phyloP scores from a whole-genome alignment of 2,797 vertebrate species.

The Lutjanus campechanus region DNA sequence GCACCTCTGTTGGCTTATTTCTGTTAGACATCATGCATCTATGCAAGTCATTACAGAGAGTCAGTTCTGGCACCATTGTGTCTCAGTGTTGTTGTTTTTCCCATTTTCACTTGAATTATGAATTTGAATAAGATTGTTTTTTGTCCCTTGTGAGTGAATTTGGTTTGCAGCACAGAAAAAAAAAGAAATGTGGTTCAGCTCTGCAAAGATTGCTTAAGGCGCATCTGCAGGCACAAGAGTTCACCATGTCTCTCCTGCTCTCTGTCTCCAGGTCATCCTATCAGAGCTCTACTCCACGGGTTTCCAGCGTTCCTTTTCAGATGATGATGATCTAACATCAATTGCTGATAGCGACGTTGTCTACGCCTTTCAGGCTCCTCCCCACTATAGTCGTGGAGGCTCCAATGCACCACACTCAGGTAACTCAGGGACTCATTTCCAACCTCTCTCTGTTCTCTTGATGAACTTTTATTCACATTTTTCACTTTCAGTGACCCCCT shows the following conservation, averaged over 20 bases:
- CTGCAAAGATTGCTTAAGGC: not conserved
- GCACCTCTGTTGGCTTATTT: not conserved
- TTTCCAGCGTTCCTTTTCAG: constrained; percentile 91
- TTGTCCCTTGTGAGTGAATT: constrained; percentile 3
- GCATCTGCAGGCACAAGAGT: not conserved
- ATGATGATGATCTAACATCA: constrained; percentile 89
- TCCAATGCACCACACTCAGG: constrained; percentile 82
- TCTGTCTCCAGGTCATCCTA: constrained; percentile 88
- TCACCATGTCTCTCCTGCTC: not conserved
- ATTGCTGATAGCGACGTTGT: constrained; percentile 89
- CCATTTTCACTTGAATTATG: not conserved
- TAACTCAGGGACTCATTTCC: constrained; percentile 62
- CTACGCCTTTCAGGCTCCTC: constrained; percentile 92
- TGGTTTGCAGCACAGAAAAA: constrained; percentile 7
- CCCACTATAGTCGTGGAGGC: constrained; percentile 70
- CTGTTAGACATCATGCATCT: not conserved
- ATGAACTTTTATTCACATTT: constrained; percentile 23
- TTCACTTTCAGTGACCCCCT: not conserved
- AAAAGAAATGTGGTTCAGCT: constrained; percentile 1
- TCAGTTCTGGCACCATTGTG: not conserved
- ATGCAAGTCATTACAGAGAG: not conserved
- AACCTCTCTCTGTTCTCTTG: constrained; percentile 3
- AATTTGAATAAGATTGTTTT: not conserved
- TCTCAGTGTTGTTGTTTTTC: not conserved
- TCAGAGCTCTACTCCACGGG: constrained; percentile 90